phyloP scores from a whole-genome alignment of 2,797 vertebrate species.

The Aselliscus stoliczkanus region DNA sequence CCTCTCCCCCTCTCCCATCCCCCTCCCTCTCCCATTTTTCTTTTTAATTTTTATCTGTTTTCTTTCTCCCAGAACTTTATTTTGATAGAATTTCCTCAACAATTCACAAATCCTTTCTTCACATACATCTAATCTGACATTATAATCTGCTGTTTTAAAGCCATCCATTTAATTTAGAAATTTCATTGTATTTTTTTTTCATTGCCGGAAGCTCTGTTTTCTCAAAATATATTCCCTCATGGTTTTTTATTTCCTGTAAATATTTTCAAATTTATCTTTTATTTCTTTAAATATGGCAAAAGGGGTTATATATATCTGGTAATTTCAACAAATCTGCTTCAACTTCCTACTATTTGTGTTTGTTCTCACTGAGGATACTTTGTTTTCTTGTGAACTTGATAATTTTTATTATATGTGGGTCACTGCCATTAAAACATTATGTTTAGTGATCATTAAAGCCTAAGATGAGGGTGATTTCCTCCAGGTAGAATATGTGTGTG shows the following conservation, averaged over 20 bases:
- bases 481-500: not conserved
- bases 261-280: not conserved
- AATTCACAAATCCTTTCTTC: not conserved
- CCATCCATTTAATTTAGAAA: not conserved
- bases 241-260: not conserved
- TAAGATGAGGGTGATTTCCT: not conserved
- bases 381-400: not conserved
- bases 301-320: not conserved
- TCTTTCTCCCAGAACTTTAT: not conserved
- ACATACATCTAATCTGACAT: not conserved
- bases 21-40: not conserved
- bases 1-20: no score
- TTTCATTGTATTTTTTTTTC: not conserved
- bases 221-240: not conserved
- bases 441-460: not conserved
- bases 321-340: not conserved
- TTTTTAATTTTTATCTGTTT: not conserved
- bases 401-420: not conserved
- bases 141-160: not conserved
- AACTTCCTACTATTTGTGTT: not conserved
- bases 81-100: not conserved
- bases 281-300: not conserved
- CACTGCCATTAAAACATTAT: not conserved
- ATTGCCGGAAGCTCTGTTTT: not conserved
- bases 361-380: not conserved